Base-by-base conservation (phyloP, 2,797 vertebrate genomes). In the Threskiornis aethiopicus region DNA sequence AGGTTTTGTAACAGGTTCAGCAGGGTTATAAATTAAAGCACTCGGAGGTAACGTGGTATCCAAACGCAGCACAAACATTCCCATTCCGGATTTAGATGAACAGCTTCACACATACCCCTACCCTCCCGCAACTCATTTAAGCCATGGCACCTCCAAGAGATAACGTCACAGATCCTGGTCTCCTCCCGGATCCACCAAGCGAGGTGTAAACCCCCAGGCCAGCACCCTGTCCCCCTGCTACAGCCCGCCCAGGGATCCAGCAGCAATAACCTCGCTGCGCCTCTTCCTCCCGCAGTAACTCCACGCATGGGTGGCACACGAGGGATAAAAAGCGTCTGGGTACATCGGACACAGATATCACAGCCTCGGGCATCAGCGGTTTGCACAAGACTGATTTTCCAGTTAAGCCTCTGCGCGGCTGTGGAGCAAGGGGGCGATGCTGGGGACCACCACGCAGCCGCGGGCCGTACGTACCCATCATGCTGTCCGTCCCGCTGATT, bases 401-500 rank as follows among this genome's bases (percentile, higher is more conserved):
- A 52, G 75, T 37, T 10, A n/a, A 44, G 51, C 25, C 52, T 39
- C 61, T 35, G 64, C 13, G 3, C 0, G 7, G 61, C 66, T 5
- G 10, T 0, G 29, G 65, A 42, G 57, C 1, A 0, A 37, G 44
- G 13, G 3, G 15, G 39, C 5, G 15, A 3, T 1, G 11, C 21
- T 1, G 26, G 67, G 19, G 42, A 25, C 5, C 46, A 28, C 35
- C 6, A 2, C 0, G 3, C 0, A 1, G 29, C 51, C 5, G 0
- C 11, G 15, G 33, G 11, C 13, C 0, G 7, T 35, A 95, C 96
- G 1, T 98, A 99, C 99, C 99, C 98, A 99, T 98, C 86, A 99
- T 99, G 87, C 88, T 97, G 87, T 99, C 99, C 0, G 98, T 97
- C 92, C 99, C 99, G 2, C 99, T 99, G 97, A 99, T 99, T 2